Evolutionary conservation across 2,797 vertebrate species (phyloP), one percentile per base, ranked within the genome.

Genomic region (Neosalanx taihuensis): DNA sequence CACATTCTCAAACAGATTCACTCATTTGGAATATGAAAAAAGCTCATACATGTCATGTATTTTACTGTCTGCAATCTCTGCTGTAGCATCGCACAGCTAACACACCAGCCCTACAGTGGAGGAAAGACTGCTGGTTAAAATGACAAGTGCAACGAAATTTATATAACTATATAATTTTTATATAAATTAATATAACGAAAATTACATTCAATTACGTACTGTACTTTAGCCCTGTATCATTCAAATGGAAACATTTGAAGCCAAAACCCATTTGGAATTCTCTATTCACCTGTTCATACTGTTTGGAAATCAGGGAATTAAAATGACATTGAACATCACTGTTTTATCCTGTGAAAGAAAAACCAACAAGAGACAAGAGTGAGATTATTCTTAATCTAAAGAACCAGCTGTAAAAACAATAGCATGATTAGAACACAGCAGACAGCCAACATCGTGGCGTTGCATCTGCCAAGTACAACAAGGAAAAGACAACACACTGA

Each of bases 1-100:
- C 33, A 64, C 51, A 74, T 68, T 83, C 72, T 69, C 68, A 61
- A 72, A 71, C 71, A 72, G 10, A 49, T 35, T 70, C 49, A 60
- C 37, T 75, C 37, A 51, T 58, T 58, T 64, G 64, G 46, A n/a
- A 61, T 46, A 13, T 46, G 41, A 46, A 46, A 10, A 9, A 46
- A 46, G 7, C 41, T 46, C 35, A 35, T 35, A 35, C 35, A 35
- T 35, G 1, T 6, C 41, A 46, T 46, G 10, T 0, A 46, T 46
- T 41, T 46, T 46, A 26, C 7, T 46, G 41, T 46, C 9, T 46
- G 41, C 41, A 3, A 12, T 46, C 41, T 46, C 3, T 46, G 7
- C 9, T 46, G 41, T 13, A 46, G 7, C 41, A 46, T 46, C 2
- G 41, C 10, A 46, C 7, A 46, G 41, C 41, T 12, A 46, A 9